phyloP scores from a whole-genome alignment of 2,888 invertebrate genomes.

The Melanchra persicariae region DNA sequence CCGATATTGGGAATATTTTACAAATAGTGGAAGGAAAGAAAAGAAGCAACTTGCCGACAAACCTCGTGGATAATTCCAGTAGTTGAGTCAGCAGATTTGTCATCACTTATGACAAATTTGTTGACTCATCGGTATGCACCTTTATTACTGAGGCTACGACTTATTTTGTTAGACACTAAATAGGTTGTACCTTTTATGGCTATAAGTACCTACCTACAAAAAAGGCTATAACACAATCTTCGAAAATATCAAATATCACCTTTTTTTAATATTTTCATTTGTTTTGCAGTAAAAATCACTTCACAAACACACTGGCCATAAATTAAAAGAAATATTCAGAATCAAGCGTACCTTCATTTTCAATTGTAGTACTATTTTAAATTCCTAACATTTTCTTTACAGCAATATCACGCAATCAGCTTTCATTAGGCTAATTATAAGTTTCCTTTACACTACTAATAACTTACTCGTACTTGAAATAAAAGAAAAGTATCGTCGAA shows the following conservation, averaged over 20 bases:
- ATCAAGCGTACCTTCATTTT: conserved; percentile 28
- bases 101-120: conserved; percentile 12
- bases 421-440: conserved; percentile 29
- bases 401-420: conserved; percentile 45
- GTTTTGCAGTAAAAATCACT: conserved; percentile 10
- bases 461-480: background rate
- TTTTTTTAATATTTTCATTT: too few species aligned
- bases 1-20: too few species aligned
- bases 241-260: too few species aligned
- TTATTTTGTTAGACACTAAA: too few species aligned
- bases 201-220: too few species aligned
- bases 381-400: conserved; percentile 39
- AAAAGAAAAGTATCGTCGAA: background rate
- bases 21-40: background rate
- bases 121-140: background rate
- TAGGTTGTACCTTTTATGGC: too few species aligned
- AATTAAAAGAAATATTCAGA: conserved; percentile 10
- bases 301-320: conserved; percentile 10
- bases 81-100: conserved; percentile 9
- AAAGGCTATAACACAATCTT: too few species aligned
- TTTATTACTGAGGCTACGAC: background rate
- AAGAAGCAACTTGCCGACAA: background rate
- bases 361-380: conserved; percentile 28
- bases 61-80: background rate
- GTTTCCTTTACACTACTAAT: conserved; percentile 1